Evolutionary conservation across 1,140 invertebrate genomes (phyloP), one percentile per base, ranked within the genome.

Genomic region (Grapholita molesta): DNA sequence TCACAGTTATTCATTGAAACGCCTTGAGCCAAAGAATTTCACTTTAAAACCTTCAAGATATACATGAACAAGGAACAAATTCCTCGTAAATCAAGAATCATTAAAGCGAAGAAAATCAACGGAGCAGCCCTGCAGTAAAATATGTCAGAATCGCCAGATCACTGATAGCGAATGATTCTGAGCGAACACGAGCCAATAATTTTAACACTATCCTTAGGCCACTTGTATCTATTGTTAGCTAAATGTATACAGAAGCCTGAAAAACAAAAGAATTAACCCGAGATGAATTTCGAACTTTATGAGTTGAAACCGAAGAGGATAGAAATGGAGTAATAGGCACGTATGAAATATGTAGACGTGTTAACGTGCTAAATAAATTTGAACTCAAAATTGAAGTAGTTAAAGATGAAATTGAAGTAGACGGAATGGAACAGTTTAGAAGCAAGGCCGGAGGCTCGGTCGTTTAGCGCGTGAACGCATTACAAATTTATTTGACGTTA

Each of bases 141-240:
- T 78, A 78, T 76, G 77, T 84, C 77, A 80, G 70, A 78, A 78
- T 68, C 73, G 71, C 72, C 77, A 83, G 81, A 86, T 86, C 80
- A 71, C 70, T 80, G 84, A 86, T 86, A 84, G 77, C 70, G 75
- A 77, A 78, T 79, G 77, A 78, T 77, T 79, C 70, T 67, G 73
- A 74, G 70, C 74, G 67, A 78, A 76, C 79, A 82, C 81, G 68
- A 74, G 76, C 74, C 76, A 79, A 79, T 85, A 83, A 84, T 73
- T 80, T 79, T 77, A 72, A 66, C 69, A 70, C 70, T 73, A 74
- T 64, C 76, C 85, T 80, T 55, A 52, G 83, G 85, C 82, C 75
- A 79, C 69, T 74, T 81, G 79, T 83, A 77, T 78, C 55, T 15
- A 61, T 61, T 61, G 55, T 61, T 15, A 15, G 25, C 53, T n/a